Conservation (phyloP, 2,888 invertebrate species). For the Leuctra nigra region DNA sequence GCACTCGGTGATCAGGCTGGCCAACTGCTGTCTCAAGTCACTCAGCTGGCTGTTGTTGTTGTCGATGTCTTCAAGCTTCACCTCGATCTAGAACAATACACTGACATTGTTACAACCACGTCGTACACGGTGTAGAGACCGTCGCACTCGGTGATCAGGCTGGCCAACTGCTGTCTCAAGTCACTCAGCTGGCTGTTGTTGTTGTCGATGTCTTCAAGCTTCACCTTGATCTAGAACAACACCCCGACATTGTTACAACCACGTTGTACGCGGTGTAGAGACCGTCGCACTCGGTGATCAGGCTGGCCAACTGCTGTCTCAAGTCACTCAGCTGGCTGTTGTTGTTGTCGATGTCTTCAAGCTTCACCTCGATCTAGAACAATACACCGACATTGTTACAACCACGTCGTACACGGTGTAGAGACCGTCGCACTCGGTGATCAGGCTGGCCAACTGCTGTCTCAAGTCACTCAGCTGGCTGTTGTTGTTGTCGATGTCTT, state of each 20-base stretch:
- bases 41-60: conserved; percentile 69
- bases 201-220: conserved; percentile 72
- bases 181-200: conserved; percentile 72
- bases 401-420: conserved; percentile 64
- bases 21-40: conserved; percentile 62
- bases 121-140: conserved; percentile 61
- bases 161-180: conserved; percentile 57
- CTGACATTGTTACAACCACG: too few species aligned
- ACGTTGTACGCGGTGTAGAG: conserved; percentile 62
- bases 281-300: conserved; percentile 62
- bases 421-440: conserved; percentile 60
- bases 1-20: conserved; percentile 60
- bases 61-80: conserved; percentile 73
- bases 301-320: conserved; percentile 56
- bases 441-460: conserved; percentile 56
- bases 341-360: conserved; percentile 73
- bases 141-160: conserved; percentile 62
- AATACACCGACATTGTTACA: conserved; percentile 1
- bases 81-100: conserved; percentile 52
- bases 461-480: conserved; percentile 66
- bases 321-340: conserved; percentile 68
- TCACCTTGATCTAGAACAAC: conserved; percentile 57
- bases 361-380: conserved; percentile 64
- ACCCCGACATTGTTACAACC: neutral
- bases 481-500: conserved; percentile 76